phyloP scores from a whole-genome alignment of 2,888 invertebrate genomes.

The Euzetes globulus region DNA sequence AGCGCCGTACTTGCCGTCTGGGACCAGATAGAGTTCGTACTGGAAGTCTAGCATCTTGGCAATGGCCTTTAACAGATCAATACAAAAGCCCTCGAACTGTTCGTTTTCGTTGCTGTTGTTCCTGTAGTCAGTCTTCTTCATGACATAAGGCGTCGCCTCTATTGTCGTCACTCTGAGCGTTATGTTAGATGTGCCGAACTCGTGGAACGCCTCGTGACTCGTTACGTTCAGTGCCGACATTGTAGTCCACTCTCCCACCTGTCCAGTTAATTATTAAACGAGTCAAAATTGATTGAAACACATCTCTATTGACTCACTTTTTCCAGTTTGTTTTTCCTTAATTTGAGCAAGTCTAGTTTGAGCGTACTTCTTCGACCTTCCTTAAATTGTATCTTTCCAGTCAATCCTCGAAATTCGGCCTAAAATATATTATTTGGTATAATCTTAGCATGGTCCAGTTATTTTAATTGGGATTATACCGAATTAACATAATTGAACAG shows the following conservation, averaged over 20 bases:
- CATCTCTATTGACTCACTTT: conserved; percentile 47
- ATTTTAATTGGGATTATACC: conserved; percentile 7
- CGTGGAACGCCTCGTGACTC: conserved; percentile 74
- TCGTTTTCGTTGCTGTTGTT: conserved; percentile 52
- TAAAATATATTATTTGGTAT: neutral
- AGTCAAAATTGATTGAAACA: neutral
- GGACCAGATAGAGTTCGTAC: conserved; percentile 71
- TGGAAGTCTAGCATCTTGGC: conserved; percentile 75
- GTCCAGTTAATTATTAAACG: neutral
- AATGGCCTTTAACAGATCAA: conserved; percentile 73
- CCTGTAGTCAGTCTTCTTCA: conserved; percentile 44
- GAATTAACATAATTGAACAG: conserved; percentile 61
- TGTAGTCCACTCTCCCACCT: conserved; percentile 68
- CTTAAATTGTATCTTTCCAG: conserved; percentile 72
- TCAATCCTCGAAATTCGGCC: conserved; percentile 37
- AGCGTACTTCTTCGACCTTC: conserved; percentile 75
- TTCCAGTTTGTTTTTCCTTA: conserved; percentile 66
- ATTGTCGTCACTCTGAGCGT: conserved; percentile 79
- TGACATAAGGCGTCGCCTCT: conserved; percentile 48
- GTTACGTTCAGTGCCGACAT: conserved; percentile 67
- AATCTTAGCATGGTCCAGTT: neutral
- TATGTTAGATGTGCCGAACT: conserved; percentile 71
- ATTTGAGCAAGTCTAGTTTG: conserved; percentile 71
- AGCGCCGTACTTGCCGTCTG: conserved; percentile 79
- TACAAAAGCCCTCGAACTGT: conserved; percentile 74